phyloP scores from a whole-genome alignment of 2,888 invertebrate genomes.

The Caenorhabditis sinica region DNA sequence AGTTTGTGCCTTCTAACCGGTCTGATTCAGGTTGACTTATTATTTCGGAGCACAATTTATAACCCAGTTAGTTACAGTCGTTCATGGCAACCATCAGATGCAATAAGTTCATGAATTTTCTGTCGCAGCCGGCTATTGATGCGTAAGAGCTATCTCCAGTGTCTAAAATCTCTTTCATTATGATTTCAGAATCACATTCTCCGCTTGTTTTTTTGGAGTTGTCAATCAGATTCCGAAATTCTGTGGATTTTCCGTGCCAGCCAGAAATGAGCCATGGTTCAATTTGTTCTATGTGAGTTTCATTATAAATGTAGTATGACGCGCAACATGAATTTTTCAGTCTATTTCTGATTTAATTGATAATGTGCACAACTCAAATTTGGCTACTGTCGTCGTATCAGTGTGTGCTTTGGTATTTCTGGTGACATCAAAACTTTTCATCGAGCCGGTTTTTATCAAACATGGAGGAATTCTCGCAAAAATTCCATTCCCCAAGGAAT shows the following conservation, averaged over 20 bases:
- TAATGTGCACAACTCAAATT: constrained; percentile 64
- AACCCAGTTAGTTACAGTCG: no score
- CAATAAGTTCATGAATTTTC: constrained; percentile 58
- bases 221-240: constrained; percentile 58
- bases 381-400: constrained; percentile 62
- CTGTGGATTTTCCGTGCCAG: constrained; percentile 49
- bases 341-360: constrained; percentile 53
- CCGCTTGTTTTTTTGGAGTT: constrained; percentile 56
- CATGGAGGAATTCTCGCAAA: not conserved
- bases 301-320: not conserved
- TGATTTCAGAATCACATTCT: constrained; percentile 55
- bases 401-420: constrained; percentile 40
- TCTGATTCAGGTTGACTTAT: constrained; percentile 68
- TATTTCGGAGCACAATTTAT: no score
- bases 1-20: constrained; percentile 67
- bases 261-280: constrained; percentile 46
- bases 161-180: not conserved
- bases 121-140: constrained; percentile 49
- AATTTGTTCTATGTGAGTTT: constrained; percentile 62
- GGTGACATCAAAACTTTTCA: constrained; percentile 50
- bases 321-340: constrained; percentile 42
- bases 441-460: constrained; percentile 58
- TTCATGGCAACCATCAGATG: constrained; percentile 87
- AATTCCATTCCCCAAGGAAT: constrained; percentile 76
- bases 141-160: constrained; percentile 24